These are phyloP conservation scores for Mylabris phalerata DNA, from an alignment of 1,140 invertebrate species.

Conservation along the genomic window DNA sequence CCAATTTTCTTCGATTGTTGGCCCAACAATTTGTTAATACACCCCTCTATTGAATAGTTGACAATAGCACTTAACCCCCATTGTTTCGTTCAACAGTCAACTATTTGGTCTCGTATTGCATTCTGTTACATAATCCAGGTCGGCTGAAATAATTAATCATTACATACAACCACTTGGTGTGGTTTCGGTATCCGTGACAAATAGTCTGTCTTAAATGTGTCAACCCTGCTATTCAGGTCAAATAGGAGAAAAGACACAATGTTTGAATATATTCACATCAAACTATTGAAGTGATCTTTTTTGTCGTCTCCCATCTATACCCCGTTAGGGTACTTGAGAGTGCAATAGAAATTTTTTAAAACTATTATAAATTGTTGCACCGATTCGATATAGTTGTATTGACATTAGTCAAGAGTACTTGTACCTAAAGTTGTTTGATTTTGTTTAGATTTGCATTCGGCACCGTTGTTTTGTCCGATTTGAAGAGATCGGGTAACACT, in stretches of 20 bases:
- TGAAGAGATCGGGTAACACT: conserved; percentile 7
- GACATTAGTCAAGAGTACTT: conserved; percentile 21
- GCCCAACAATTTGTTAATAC: too few species aligned
- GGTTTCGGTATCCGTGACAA: conserved; percentile 30
- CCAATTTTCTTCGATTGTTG: too few species aligned
- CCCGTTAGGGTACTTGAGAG: too few species aligned
- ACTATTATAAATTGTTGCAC: conserved; percentile 28
- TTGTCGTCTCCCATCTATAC: conserved; percentile 4
- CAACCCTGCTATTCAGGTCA: conserved; percentile 26
- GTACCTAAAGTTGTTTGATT: conserved; percentile 1
- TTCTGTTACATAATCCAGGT: conserved; percentile 30
- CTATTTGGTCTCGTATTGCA: conserved; percentile 19
- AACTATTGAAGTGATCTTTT: conserved; percentile 11
- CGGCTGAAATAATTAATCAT: conserved; percentile 30
- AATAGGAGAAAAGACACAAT: not conserved
- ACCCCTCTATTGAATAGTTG: not conserved
- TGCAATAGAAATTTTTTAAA: conserved; percentile 21
- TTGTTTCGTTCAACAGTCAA: conserved; percentile 18
- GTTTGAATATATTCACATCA: conserved; percentile 21
- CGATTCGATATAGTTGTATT: conserved; percentile 23
- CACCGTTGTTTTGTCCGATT: not conserved
- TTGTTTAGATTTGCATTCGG: conserved; percentile 19
- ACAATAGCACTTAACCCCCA: conserved; percentile 25
- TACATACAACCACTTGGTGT: conserved; percentile 16
- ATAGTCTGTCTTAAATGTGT: conserved; percentile 34